Evolutionary conservation across 2,888 invertebrate species (phyloP).

Genomic region (Lucinisca nassula): DNA sequence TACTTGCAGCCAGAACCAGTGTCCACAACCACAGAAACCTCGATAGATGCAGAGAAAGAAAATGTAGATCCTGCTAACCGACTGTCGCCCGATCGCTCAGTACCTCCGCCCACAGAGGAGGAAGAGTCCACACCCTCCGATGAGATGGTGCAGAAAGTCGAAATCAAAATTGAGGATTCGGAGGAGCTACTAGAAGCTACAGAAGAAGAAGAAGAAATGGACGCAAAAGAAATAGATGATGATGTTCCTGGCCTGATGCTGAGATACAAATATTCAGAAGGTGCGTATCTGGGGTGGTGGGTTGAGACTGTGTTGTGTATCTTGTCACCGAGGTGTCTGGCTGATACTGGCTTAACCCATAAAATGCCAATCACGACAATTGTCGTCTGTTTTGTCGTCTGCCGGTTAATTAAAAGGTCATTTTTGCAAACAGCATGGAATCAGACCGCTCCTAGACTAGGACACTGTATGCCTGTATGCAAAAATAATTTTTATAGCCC

Average conservation of each 20-base stretch:
- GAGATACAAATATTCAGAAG: conserved; percentile 80
- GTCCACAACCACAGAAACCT: not conserved
- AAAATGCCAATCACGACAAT: no score
- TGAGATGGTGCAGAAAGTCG: conserved; percentile 58
- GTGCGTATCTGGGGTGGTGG: conserved; percentile 69
- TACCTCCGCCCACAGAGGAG: not conserved
- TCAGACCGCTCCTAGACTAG: no score
- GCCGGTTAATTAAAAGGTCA: no score
- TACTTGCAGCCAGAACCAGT: not conserved
- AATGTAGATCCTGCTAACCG: conserved; percentile 26
- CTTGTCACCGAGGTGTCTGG: no score
- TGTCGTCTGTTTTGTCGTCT: no score
- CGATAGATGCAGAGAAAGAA: conserved; percentile 31
- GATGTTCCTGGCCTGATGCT: conserved; percentile 42
- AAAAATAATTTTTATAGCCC: no score
- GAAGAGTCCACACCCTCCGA: conserved; percentile 32
- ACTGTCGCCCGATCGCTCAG: not conserved
- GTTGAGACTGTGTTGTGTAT: no score
- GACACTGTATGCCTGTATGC: no score
- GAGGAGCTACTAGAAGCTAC: conserved; percentile 70
- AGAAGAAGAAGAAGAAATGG: conserved; percentile 54
- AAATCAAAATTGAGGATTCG: conserved; percentile 72
- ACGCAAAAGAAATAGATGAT: conserved; percentile 43
- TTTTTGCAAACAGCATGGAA: no score
- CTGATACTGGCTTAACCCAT: no score